These are phyloP conservation scores for Coluber constrictor DNA, from an alignment of 2,797 vertebrate species.

Conservation along the genomic window DNA sequence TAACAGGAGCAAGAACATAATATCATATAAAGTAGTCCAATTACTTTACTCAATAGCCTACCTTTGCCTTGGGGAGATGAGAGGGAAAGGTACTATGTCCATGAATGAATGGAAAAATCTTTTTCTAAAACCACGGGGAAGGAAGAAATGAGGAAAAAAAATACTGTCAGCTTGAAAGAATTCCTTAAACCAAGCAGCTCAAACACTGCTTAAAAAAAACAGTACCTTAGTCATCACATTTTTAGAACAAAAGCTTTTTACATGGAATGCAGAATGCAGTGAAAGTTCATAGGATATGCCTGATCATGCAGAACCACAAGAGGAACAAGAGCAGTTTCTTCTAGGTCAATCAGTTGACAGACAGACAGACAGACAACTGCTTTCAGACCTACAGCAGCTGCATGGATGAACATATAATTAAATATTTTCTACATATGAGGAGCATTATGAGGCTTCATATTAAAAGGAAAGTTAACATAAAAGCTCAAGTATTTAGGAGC, in stretches of 20 bases:
- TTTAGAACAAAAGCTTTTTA: conserved; percentile 55
- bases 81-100: neutral
- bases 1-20: conserved; percentile 46
- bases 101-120: conserved; percentile 29
- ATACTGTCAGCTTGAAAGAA: conserved; percentile 58
- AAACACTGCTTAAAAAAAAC: conserved; percentile 18
- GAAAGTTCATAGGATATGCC: conserved; percentile 30
- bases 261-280: conserved; percentile 39
- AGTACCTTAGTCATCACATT: conserved; percentile 54
- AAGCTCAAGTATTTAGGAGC: no score
- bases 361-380: neutral
- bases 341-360: neutral
- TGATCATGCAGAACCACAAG: conserved; percentile 15
- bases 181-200: conserved; percentile 33
- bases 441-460: neutral
- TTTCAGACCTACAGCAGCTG: neutral
- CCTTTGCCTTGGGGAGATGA: conserved; percentile 21
- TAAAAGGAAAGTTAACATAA: neutral
- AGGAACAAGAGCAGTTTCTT: neutral
- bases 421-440: neutral
- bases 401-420: neutral
- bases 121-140: conserved; percentile 41
- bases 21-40: neutral
- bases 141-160: conserved; percentile 40
- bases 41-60: neutral